A percentile compares a stretch with the other conserved stretches of the same genome.
Conservation (phyloP, 2,797 vertebrate genomes). For the Iguana delicatissima region DNA sequence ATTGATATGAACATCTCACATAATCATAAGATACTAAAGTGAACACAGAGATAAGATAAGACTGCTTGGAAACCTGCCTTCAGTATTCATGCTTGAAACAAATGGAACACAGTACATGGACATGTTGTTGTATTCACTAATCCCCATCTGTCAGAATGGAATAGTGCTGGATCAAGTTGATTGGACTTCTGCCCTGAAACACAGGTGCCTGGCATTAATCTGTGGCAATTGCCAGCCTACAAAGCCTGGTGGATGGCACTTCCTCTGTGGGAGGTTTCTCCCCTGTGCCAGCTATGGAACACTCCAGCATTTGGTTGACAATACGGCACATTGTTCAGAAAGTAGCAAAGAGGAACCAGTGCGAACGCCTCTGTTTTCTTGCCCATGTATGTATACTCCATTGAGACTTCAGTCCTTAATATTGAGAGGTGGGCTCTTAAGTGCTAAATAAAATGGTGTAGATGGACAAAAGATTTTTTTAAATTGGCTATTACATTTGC, state of each 20-base stretch:
- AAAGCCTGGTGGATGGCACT: slow-evolving; percentile 47
- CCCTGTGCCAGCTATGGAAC: accelerated
- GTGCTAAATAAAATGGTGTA: too few relatives aligned
- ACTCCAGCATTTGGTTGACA: not conserved
- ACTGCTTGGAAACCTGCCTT: slow-evolving; percentile 39
- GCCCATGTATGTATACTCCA: not conserved
- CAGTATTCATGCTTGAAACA: slow-evolving; percentile 38
- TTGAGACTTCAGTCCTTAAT: not conserved
- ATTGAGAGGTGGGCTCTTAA: too few relatives aligned
- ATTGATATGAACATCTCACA: not conserved
- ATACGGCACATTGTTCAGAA: not conserved
- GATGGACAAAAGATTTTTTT: not conserved
- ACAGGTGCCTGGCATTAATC: slow-evolving; percentile 67
- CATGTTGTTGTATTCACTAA: slow-evolving; percentile 41
- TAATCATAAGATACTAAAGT: slow-evolving; percentile 31
- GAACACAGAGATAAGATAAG: slow-evolving; percentile 5
- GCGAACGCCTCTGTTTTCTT: too few relatives aligned
- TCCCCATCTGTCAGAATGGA: slow-evolving; percentile 63
- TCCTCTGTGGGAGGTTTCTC: slow-evolving; percentile 56
- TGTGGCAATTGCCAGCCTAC: slow-evolving; percentile 63
- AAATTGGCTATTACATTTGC: not conserved
- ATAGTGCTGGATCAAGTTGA: slow-evolving; percentile 56
- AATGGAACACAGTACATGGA: slow-evolving; percentile 22
- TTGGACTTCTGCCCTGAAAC: slow-evolving; percentile 62
- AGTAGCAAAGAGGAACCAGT: not conserved